Percentiles rank a stretch among this genome's conserved stretches.
Evolutionary conservation across 1,140 invertebrate genomes (phyloP).

Genomic region (Drosophila punjabiensis): DNA sequence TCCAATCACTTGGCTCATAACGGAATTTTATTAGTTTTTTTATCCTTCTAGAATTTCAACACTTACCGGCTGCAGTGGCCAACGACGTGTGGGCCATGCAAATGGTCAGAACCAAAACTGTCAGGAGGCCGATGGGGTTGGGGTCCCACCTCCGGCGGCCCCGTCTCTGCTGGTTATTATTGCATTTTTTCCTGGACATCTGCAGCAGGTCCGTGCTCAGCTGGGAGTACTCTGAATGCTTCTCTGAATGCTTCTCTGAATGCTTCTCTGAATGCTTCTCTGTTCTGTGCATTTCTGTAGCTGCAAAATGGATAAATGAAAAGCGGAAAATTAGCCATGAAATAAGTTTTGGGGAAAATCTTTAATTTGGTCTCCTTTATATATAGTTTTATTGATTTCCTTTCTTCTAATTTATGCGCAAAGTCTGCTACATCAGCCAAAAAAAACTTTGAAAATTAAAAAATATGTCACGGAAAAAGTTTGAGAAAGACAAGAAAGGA

Average conservation of each 20-base stretch:
- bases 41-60: constrained; percentile 20
- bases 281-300: constrained; percentile 58
- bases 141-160: constrained; percentile 48
- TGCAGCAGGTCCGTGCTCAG: constrained; percentile 59
- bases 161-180: constrained; percentile 68
- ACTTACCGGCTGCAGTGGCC: constrained; percentile 77
- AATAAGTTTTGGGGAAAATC: constrained; percentile 1
- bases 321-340: background rate
- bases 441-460: constrained; percentile 56
- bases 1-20: constrained; percentile 75
- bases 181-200: constrained; percentile 70
- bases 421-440: constrained; percentile 35
- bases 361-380: background rate
- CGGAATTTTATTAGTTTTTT: constrained; percentile 73
- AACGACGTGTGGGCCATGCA: constrained; percentile 68
- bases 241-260: constrained; percentile 35
- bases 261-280: constrained; percentile 32
- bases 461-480: constrained; percentile 28
- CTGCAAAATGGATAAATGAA: constrained; percentile 41
- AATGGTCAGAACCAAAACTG: constrained; percentile 64
- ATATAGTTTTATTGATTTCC: constrained; percentile 52
- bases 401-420: constrained; percentile 67
- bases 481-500: constrained; percentile 27
- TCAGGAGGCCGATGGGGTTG: constrained; percentile 61
- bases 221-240: constrained; percentile 28